Evolutionary conservation across 1,140 invertebrate species (phyloP).

Genomic region (Drosophila kikkawai): DNA sequence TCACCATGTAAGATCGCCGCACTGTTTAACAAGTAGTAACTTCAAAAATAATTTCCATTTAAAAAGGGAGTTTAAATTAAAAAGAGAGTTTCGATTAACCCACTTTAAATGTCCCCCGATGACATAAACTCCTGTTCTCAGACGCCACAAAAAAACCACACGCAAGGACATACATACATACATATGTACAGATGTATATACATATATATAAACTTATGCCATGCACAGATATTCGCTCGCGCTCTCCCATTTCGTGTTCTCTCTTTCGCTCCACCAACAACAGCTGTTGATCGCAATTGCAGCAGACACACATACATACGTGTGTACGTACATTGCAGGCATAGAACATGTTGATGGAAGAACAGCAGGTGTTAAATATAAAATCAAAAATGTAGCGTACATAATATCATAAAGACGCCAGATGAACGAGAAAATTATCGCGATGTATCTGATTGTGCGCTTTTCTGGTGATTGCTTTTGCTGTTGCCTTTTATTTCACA

Average conservation of each 20-base stretch:
- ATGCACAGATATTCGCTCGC: constrained; percentile 20
- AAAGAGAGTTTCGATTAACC: constrained; percentile 6
- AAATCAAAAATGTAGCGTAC: constrained; percentile 58
- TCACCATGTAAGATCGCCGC: neutral
- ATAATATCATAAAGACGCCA: constrained; percentile 30
- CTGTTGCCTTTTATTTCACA: constrained; percentile 36
- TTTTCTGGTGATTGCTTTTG: constrained; percentile 29
- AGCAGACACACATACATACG: constrained; percentile 22
- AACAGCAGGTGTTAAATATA: constrained; percentile 77
- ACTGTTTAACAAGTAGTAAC: neutral
- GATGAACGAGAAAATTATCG: constrained; percentile 47
- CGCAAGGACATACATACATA: constrained; percentile 33
- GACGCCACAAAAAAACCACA: constrained; percentile 32
- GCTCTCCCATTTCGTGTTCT: constrained; percentile 7
- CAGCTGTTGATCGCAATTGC: constrained; percentile 76
- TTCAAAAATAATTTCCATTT: neutral
- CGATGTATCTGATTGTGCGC: constrained; percentile 24
- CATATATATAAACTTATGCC: neutral
- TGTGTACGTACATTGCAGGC: constrained; percentile 2
- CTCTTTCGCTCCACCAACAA: constrained; percentile 40
- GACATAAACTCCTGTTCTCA: constrained; percentile 10
- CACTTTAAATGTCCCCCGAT: constrained; percentile 2
- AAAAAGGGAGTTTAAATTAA: neutral
- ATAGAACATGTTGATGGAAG: constrained; percentile 68
- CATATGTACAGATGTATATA: neutral